These are phyloP conservation scores for Mugil cephalus DNA, from an alignment of 2,113 vertebrate species.

Conservation along the genomic window DNA sequence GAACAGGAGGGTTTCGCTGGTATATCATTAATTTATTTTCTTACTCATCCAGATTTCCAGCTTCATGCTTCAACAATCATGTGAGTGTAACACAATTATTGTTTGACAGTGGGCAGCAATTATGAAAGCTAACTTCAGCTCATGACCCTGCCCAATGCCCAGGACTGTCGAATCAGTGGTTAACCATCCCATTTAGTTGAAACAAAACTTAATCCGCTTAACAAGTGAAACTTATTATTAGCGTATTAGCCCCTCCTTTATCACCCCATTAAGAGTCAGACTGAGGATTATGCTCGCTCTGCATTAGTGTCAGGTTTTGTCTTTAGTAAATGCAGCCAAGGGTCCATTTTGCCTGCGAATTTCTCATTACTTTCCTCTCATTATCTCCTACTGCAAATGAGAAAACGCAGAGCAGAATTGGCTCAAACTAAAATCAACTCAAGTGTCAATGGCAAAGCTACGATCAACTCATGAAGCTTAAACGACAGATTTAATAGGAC, in stretches of 20 bases:
- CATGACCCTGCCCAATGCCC: constrained; percentile 44
- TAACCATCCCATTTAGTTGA: constrained; percentile 72
- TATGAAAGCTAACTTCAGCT: constrained; percentile 56
- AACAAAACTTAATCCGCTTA: constrained; percentile 79
- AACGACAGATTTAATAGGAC: too few relatives aligned
- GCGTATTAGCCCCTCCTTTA: constrained; percentile 57
- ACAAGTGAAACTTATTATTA: constrained; percentile 57
- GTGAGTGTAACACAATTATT: constrained; percentile 49
- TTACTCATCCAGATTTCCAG: background rate
- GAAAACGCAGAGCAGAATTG: constrained; percentile 4
- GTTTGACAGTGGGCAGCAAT: constrained; percentile 49
- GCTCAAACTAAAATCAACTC: background rate
- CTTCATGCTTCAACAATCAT: constrained; percentile 20
- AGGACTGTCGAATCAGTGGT: constrained; percentile 46
- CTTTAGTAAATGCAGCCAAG: constrained; percentile 20
- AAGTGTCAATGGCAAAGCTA: background rate
- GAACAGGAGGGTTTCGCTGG: constrained; percentile 1
- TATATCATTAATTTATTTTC: background rate
- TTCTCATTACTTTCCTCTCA: constrained; percentile 13
- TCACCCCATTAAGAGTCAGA: constrained; percentile 62
- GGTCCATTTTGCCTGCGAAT: constrained; percentile 24
- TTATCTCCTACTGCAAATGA: constrained; percentile 16
- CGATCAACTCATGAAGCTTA: background rate
- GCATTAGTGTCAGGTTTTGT: constrained; percentile 54
- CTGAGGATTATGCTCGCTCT: constrained; percentile 59